Evolutionary conservation across 2,113 vertebrate genomes (phyloP).

Genomic region (Steatornis caripensis): DNA sequence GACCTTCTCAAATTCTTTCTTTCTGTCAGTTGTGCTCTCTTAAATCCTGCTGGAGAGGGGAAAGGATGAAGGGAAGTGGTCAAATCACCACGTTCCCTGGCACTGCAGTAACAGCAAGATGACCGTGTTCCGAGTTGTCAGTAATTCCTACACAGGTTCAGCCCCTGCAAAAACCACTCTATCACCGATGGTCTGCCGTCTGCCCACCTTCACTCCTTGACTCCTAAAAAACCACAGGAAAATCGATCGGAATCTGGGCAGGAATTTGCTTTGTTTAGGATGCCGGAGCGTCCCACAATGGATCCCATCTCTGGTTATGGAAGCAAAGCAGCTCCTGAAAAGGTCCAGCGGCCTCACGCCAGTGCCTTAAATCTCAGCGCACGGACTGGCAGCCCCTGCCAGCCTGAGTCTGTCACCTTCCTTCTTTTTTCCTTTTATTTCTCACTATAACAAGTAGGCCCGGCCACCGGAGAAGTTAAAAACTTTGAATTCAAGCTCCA

Average conservation of each 20-base stretch:
- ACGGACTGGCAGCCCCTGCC: neutral
- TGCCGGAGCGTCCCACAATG: neutral
- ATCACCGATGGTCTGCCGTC: too few relatives aligned
- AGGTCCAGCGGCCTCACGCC: rapidly evolving
- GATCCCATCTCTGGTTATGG: rapidly evolving
- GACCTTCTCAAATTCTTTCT: neutral
- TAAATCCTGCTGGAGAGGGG: neutral
- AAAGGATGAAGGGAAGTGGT: neutral
- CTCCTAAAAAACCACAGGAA: neutral
- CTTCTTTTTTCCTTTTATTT: neutral
- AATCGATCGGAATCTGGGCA: neutral
- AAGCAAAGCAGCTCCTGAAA: neutral
- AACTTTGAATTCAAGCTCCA: neutral
- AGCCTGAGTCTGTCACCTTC: rapidly evolving
- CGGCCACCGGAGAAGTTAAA: neutral
- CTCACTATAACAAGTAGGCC: neutral
- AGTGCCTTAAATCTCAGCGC: neutral
- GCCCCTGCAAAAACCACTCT: neutral
- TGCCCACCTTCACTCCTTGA: neutral
- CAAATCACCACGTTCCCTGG: neutral
- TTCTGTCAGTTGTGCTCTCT: neutral
- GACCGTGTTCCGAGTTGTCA: neutral
- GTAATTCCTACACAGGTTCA: neutral
- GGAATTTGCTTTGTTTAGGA: neutral
- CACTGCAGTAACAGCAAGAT: neutral